Percentiles rank a stretch among this genome's conserved stretches.
Conservation (phyloP, 2,888 invertebrate genomes). For the Taenaris catops region DNA sequence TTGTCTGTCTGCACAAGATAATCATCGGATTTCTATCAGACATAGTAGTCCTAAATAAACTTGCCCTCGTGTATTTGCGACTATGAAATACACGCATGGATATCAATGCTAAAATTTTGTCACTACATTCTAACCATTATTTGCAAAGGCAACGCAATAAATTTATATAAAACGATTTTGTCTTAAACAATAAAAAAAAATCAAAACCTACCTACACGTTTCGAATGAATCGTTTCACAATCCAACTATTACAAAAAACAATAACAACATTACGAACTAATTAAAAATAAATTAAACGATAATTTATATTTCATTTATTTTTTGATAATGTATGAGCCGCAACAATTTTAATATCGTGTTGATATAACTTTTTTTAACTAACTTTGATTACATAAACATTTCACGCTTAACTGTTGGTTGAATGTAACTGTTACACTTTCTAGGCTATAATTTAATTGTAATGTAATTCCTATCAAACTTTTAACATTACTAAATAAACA, state of each 20-base stretch:
- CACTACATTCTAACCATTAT: too few relatives aligned
- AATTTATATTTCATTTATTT: slow-evolving; percentile 33
- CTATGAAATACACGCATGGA: too few relatives aligned
- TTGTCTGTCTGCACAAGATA: too few relatives aligned
- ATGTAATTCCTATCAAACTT: too few relatives aligned
- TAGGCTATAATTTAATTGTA: too few relatives aligned
- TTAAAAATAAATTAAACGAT: slow-evolving; percentile 60
- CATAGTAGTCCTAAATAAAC: too few relatives aligned
- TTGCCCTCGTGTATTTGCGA: too few relatives aligned
- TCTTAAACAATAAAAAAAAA: slow-evolving; percentile 41
- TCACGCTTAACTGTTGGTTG: slow-evolving; percentile 4
- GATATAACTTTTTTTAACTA: slow-evolving; percentile 55
- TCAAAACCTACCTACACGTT: slow-evolving; percentile 34
- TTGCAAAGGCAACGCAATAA: slow-evolving; percentile 19
- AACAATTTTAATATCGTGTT: slow-evolving; percentile 73
- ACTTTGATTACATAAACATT: slow-evolving; percentile 42
- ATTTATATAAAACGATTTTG: slow-evolving; percentile 29
- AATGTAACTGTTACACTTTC: too few relatives aligned
- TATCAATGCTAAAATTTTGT: too few relatives aligned
- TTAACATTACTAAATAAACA: too few relatives aligned
- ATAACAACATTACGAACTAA: slow-evolving; percentile 60
- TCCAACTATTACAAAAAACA: slow-evolving; percentile 44
- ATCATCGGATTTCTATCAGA: too few relatives aligned
- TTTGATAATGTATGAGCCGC: slow-evolving; percentile 54
- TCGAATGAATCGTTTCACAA: slow-evolving; percentile 50